Evolutionary conservation across 2,797 vertebrate genomes (phyloP).

Genomic region (Macrochelys suwanniensis): DNA sequence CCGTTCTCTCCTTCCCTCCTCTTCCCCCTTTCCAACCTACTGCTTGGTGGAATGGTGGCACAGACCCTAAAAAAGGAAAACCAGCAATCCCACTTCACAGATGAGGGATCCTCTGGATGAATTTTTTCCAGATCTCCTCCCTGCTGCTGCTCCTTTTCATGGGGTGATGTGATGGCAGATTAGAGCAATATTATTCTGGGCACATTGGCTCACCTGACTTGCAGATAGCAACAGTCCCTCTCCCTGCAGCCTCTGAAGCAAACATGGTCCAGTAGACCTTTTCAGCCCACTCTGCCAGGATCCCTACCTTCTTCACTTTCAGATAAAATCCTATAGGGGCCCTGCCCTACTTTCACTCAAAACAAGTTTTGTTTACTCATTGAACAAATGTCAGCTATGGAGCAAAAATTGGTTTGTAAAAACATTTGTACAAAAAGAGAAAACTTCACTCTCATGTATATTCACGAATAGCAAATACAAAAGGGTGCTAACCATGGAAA

Average conservation of each 20-base stretch:
- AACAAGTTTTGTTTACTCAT: background rate
- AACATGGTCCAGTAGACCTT: background rate
- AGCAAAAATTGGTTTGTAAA: background rate
- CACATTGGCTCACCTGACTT: background rate
- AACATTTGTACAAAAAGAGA: background rate
- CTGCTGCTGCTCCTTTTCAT: background rate
- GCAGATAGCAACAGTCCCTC: background rate
- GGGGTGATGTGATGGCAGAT: background rate
- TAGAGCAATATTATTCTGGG: background rate
- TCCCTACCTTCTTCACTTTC: background rate
- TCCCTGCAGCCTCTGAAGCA: background rate
- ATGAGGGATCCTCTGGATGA: background rate
- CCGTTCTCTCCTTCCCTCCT: background rate
- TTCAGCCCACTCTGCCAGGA: background rate
- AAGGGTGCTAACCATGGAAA: background rate
- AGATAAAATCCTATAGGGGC: background rate
- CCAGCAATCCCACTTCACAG: background rate
- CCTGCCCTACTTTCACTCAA: background rate
- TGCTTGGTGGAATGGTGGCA: background rate
- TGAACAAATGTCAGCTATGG: background rate
- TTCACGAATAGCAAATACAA: fast-evolving
- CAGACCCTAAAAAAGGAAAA: background rate
- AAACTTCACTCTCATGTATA: background rate
- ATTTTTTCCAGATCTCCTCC: background rate
- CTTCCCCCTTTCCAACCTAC: background rate